Base-by-base conservation (phyloP, 2,113 vertebrate genomes). In the Sardina pilchardus region DNA sequence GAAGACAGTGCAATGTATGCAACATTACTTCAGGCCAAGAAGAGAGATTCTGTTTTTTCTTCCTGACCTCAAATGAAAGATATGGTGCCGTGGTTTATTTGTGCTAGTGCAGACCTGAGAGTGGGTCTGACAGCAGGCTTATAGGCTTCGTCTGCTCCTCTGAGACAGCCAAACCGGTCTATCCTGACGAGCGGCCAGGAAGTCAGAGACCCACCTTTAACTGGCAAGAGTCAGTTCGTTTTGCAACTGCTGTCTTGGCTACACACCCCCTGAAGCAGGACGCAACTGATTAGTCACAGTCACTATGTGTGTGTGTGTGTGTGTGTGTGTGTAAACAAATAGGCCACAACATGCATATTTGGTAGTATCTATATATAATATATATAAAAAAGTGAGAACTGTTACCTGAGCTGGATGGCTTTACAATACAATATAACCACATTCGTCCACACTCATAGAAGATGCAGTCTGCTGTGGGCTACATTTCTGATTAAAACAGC, bases 161-260 rank as follows among this genome's bases (percentile, higher is more conserved):
- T 6, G n/a, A 14, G 47, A 17, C 24, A 47, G 56, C 34, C 34
- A 39, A 56, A 84, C 88, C 14, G 59, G 84, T 86, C 67, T 82
- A 48, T 86, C 84, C 56, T 87, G 86, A 80, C 50, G 19, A 53
- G 47, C 84, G 67, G 84, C 83, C 81, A 10, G 26, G 78, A 84
- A 85, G 80, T 84, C 85, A 86, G 30, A 36, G 12, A 47, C 30
- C 19, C 48, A 56, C 42, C n/a, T 34, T 30, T 45, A 30, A 45
- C 36, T 71, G 83, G 56, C 17, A 24, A 26, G 82, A 53, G 48
- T 50, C 59, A 81, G 34, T 47, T 81, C 75, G 56, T 86, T 53
- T 26, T 53, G 44, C 42, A 82, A 86, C 26, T 86, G 80, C 36
- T 36, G 81, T 7, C 16, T 34, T 45, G 36, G 3, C 39, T 39